Base-by-base conservation (phyloP, 2,113 vertebrate species). In the Kryptolebias marmoratus region DNA sequence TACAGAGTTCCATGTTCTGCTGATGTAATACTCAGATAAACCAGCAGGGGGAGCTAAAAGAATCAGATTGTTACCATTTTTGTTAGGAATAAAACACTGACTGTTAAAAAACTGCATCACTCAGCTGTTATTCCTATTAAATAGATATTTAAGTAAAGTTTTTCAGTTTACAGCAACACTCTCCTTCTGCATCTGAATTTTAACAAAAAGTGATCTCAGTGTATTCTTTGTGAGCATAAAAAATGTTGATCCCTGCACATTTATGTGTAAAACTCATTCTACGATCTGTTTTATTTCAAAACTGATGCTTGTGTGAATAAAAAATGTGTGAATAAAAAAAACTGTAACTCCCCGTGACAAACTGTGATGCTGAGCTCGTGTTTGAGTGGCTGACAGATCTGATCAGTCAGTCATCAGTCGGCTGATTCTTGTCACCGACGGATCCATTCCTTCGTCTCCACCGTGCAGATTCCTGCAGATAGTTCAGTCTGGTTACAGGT, bases 31-130 rank as follows among this genome's bases (percentile, higher is more conserved):
- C 45, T 44, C 22, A 28, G 0, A 58, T 15, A 3, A 1, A 72
- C 71, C 80, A 80, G 66, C 63, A 72, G 84, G 50, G 50, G 63
- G 80, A 11, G 4, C 2, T 11, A 27, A 2, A 2, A 11, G n/a
- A 48, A 48, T 48, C 50, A 12, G 50, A 16, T 22, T 22, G 22
- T 22, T 22, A 22, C 22, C 22, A 22, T 22, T 22, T 36, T 7
- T 36, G 32, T 7, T 36, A 7, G 3, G 32, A 36, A 36, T 36
- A 7, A 36, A 36, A 7, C 7, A 7, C 32, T 36, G 32, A 36
- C 7, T 36, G 32, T 36, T 36, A 36, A 36, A 36, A 36, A 36
- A 36, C 32, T 36, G 32, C 32, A 36, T 7, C 32, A 36, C 32
- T 36, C 32, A 36, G 7, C 32, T 36, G 3, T 36, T 7, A 36